Evolutionary conservation across 2,113 vertebrate species (phyloP).

Genomic region (Neotragus moschatus): DNA sequence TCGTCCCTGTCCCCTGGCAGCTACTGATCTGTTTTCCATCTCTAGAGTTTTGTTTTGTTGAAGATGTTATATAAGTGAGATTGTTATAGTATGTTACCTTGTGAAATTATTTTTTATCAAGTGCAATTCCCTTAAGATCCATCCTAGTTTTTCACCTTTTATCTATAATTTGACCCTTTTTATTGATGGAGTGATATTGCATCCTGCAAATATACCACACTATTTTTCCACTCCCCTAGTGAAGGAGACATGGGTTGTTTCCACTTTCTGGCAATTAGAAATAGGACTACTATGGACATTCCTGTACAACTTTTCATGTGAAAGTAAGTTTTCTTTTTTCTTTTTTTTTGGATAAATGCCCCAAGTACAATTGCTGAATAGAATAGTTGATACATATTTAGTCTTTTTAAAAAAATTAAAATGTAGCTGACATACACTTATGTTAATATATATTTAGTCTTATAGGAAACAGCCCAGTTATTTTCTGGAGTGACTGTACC

Average conservation of each 20-base stretch:
- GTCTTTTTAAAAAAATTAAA: neutral
- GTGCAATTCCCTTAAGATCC: neutral
- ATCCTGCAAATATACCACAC: neutral
- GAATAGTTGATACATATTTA: neutral
- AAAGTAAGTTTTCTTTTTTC: conserved; percentile 9
- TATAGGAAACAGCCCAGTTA: neutral
- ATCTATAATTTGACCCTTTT: neutral
- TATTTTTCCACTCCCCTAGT: neutral
- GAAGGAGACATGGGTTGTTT: neutral
- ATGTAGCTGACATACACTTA: neutral
- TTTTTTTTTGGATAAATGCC: neutral
- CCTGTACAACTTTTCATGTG: neutral
- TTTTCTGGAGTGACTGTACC: neutral
- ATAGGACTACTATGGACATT: neutral
- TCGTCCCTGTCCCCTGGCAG: neutral
- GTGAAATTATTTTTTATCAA: neutral
- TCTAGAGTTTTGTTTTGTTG: neutral
- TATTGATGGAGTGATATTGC: neutral
- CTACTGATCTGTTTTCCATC: neutral
- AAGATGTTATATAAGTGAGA: neutral
- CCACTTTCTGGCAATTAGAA: neutral
- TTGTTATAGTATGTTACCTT: neutral
- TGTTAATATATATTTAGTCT: neutral
- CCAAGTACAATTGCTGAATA: neutral
- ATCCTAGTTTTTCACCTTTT: neutral